These are phyloP conservation scores for Prionace glauca DNA, from an alignment of 2,797 vertebrate species.

Conservation along the genomic window DNA sequence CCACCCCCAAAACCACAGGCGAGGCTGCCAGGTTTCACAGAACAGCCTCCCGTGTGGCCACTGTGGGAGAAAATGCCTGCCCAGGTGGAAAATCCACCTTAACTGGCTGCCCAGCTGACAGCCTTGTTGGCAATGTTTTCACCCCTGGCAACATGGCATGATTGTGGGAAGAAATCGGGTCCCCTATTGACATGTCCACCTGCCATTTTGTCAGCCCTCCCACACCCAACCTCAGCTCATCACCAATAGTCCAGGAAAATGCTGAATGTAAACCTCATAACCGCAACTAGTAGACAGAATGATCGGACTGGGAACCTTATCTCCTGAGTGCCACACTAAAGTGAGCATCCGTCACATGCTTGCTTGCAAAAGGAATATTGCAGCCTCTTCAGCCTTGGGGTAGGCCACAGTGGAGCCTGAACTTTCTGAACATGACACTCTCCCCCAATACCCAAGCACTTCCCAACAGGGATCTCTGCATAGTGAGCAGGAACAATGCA, in stretches of 20 bases:
- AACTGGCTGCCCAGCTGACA: too few species aligned
- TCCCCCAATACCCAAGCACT: not conserved
- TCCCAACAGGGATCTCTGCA: not conserved
- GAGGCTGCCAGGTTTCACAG: too few species aligned
- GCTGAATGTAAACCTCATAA: not conserved
- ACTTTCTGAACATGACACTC: not conserved
- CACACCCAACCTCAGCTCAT: too few species aligned
- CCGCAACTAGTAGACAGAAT: not conserved
- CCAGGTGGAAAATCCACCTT: too few species aligned
- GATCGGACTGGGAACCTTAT: not conserved
- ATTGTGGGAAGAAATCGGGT: too few species aligned
- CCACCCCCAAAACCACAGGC: too few species aligned
- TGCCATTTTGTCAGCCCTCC: too few species aligned
- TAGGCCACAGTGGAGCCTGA: not conserved
- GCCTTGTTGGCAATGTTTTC: too few species aligned
- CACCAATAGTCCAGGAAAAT: not conserved
- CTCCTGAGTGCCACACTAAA: not conserved
- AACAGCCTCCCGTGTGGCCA: too few species aligned
- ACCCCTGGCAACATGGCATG: too few species aligned
- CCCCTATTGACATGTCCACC: too few species aligned
- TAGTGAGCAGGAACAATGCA: not conserved
- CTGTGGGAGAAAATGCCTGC: too few species aligned
- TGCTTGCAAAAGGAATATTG: not conserved
- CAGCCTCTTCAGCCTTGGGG: not conserved
- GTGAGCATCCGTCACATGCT: not conserved